Percentiles rank a stretch among this genome's conserved stretches.
Conservation (phyloP, 2,113 vertebrate species). For the Myotis yumanensis region DNA sequence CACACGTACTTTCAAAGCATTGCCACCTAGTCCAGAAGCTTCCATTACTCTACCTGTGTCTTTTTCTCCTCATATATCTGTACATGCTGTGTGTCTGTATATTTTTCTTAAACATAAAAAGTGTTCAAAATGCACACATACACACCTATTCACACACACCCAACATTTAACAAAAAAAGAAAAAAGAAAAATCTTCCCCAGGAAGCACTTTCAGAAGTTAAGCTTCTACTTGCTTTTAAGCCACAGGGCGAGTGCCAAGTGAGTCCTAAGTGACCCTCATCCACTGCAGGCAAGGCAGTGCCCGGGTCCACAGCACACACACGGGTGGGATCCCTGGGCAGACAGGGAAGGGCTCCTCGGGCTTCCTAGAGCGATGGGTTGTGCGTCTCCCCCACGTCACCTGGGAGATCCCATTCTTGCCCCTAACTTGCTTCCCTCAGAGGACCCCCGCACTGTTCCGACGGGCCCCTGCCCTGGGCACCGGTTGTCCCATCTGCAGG, state of each 20-base stretch:
- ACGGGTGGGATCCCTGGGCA: conserved; percentile 67
- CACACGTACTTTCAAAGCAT: conserved; percentile 62
- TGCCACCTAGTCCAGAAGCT: conserved; percentile 61
- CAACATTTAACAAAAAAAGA: conserved; percentile 69
- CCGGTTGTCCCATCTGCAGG: conserved; percentile 62
- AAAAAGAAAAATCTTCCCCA: conserved; percentile 69
- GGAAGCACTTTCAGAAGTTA: conserved; percentile 81
- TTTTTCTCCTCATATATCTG: conserved; percentile 49
- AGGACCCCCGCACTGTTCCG: background rate
- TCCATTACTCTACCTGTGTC: conserved; percentile 43
- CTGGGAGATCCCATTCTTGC: conserved; percentile 32
- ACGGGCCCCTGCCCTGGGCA: background rate
- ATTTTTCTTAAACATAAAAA: conserved; percentile 58
- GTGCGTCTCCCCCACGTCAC: conserved; percentile 21
- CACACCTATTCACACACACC: conserved; percentile 9
- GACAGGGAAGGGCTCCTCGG: conserved; percentile 71
- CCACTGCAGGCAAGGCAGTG: conserved; percentile 44
- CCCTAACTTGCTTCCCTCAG: conserved; percentile 83
- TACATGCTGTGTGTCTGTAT: conserved; percentile 8
- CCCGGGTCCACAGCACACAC: conserved; percentile 64
- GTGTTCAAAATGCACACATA: conserved; percentile 63
- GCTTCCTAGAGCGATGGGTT: conserved; percentile 62
- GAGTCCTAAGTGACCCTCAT: conserved; percentile 64
- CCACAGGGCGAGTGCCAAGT: conserved; percentile 75
- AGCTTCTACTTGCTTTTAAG: conserved; percentile 76